Percentiles rank a stretch among this genome's conserved stretches.
Evolutionary conservation across 2,797 vertebrate genomes (phyloP).

Genomic region (Crypturellus tataupa): DNA sequence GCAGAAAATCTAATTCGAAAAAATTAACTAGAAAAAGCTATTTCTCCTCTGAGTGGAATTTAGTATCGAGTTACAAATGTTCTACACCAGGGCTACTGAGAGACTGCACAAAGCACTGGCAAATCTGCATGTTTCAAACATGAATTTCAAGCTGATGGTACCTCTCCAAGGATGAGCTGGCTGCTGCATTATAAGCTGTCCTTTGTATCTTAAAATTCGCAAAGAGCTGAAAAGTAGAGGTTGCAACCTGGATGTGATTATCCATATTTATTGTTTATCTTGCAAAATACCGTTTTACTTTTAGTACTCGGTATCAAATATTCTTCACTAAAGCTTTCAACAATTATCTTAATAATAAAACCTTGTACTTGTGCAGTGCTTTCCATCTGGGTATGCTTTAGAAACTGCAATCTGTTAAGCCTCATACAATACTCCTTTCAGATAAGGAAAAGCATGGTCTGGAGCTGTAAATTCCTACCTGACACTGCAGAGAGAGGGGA

Average conservation of each 20-base stretch:
- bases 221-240: neutral
- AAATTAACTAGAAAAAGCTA: too few species aligned
- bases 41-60: neutral
- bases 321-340: constrained; percentile 38
- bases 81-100: neutral
- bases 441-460: constrained; percentile 1
- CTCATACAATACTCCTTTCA: constrained; percentile 9
- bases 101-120: neutral
- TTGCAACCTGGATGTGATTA: neutral
- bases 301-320: neutral
- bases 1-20: too few species aligned
- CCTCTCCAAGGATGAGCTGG: neutral
- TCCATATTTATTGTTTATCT: neutral
- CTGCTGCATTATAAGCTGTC: neutral
- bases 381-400: neutral
- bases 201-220: neutral
- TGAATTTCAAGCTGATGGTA: neutral
- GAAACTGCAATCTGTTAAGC: neutral
- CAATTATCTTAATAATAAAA: neutral
- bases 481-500: neutral
- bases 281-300: neutral
- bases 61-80: neutral
- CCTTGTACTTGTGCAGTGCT: neutral
- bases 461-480: constrained; percentile 40
- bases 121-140: neutral